Evolutionary conservation across 2,888 invertebrate genomes (phyloP).

Genomic region (Caenorhabditis sinica): DNA sequence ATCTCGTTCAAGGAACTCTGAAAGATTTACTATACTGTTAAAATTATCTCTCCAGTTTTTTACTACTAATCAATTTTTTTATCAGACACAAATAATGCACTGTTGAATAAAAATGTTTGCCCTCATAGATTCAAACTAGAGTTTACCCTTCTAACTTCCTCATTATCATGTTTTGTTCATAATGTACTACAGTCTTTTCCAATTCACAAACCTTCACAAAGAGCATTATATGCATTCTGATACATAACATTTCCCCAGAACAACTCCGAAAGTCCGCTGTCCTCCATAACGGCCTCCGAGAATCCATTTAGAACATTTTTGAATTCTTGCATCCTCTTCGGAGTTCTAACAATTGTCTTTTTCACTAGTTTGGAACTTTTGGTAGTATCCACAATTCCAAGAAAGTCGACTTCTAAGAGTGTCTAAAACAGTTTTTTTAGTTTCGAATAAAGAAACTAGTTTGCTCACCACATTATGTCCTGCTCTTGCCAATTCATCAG

Average conservation of each 20-base stretch:
- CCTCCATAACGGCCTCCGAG: slow-evolving; percentile 42
- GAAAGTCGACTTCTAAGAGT: slow-evolving; percentile 67
- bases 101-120: background rate
- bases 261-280: background rate
- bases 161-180: background rate
- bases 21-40: background rate
- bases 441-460: background rate
- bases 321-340: slow-evolving; percentile 25
- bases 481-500: slow-evolving; percentile 75
- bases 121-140: background rate
- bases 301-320: slow-evolving; percentile 21
- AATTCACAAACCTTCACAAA: slow-evolving; percentile 31
- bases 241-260: slow-evolving; percentile 28
- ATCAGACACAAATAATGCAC: too few relatives aligned
- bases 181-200: background rate
- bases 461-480: slow-evolving; percentile 77
- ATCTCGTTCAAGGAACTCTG: slow-evolving; percentile 65
- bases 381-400: slow-evolving; percentile 62
- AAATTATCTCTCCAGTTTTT: background rate
- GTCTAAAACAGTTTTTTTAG: too few relatives aligned
- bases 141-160: background rate
- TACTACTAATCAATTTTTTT: background rate
- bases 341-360: slow-evolving; percentile 56
- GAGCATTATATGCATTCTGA: slow-evolving; percentile 31
- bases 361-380: slow-evolving; percentile 62